phyloP scores from a whole-genome alignment of 2,113 vertebrate species.

The Nestor notabilis region DNA sequence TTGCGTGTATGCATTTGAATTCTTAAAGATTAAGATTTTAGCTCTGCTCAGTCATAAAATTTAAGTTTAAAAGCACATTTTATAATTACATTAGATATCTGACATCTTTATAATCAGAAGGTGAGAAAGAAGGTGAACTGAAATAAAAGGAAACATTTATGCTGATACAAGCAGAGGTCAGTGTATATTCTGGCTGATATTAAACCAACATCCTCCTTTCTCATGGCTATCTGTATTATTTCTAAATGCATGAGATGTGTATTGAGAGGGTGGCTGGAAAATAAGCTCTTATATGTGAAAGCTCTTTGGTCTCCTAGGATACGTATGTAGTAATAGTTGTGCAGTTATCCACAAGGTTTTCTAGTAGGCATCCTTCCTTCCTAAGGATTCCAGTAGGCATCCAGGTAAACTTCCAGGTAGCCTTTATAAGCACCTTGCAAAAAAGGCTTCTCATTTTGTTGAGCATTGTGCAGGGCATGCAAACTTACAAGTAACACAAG shows the following conservation, averaged over 20 bases:
- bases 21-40: not conserved
- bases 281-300: slow-evolving; percentile 47
- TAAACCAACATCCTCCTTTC: not conserved
- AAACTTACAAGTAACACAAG: not conserved
- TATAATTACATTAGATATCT: not conserved
- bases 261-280: slow-evolving; percentile 24
- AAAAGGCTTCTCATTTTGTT: not conserved
- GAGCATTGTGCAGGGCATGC: not conserved
- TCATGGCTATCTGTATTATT: slow-evolving; percentile 43
- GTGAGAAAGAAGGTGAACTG: not conserved
- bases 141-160: not conserved
- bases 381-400: not conserved
- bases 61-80: not conserved
- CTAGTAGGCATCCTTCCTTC: not conserved
- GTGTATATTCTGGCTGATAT: slow-evolving; percentile 7
- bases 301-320: slow-evolving; percentile 71
- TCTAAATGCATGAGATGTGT: slow-evolving; percentile 45
- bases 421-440: not conserved
- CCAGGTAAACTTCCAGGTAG: not conserved
- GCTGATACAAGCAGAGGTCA: not conserved
- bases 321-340: slow-evolving; percentile 45
- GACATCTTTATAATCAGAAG: not conserved
- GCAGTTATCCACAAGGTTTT: slow-evolving; percentile 21
- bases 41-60: not conserved
- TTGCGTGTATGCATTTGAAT: not conserved